Percentiles rank a stretch among this genome's conserved stretches.
Conservation (phyloP, 2,113 vertebrate genomes). For the Lathamus discolor region DNA sequence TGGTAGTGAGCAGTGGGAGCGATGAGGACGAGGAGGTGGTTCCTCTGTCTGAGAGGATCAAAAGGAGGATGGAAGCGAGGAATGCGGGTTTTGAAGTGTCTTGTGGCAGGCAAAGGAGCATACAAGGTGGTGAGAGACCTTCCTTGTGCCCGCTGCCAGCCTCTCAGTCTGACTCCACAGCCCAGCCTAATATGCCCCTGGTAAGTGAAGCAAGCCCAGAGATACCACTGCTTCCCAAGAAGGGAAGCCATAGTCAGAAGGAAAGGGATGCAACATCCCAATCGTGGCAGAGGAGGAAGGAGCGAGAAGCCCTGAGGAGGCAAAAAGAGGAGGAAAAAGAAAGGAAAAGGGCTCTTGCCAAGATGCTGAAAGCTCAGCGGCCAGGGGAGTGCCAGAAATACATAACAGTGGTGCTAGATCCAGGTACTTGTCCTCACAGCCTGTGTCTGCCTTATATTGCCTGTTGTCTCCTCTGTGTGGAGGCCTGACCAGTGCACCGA, state of each 20-base stretch:
- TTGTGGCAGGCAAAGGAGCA: not conserved
- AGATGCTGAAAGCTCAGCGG: slow-evolving; percentile 75
- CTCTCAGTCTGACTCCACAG: not conserved
- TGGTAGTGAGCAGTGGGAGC: slow-evolving; percentile 79
- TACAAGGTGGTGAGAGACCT: not conserved
- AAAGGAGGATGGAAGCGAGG: slow-evolving; percentile 4
- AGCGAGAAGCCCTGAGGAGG: slow-evolving; percentile 50
- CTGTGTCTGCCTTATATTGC: not conserved
- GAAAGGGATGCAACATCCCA: slow-evolving; percentile 40
- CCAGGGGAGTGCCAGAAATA: slow-evolving; percentile 87
- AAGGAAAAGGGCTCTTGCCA: slow-evolving; percentile 63
- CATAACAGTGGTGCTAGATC: slow-evolving; percentile 81
- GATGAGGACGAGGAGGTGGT: slow-evolving; percentile 30
- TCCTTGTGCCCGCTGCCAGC: not conserved
- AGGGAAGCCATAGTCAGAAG: slow-evolving; percentile 42
- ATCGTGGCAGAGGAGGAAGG: slow-evolving; percentile 30
- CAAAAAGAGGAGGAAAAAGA: slow-evolving; percentile 63
- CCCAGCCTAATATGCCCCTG: not conserved
- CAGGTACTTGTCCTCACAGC: slow-evolving; percentile 73
- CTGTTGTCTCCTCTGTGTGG: not conserved
- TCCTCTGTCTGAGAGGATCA: slow-evolving; percentile 71
- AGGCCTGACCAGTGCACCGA: not conserved
- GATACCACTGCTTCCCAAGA: slow-evolving; percentile 31
- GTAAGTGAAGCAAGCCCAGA: not conserved
- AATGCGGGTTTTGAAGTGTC: not conserved